Evolutionary conservation across 2,797 vertebrate species (phyloP).

Genomic region (Picus viridis): DNA sequence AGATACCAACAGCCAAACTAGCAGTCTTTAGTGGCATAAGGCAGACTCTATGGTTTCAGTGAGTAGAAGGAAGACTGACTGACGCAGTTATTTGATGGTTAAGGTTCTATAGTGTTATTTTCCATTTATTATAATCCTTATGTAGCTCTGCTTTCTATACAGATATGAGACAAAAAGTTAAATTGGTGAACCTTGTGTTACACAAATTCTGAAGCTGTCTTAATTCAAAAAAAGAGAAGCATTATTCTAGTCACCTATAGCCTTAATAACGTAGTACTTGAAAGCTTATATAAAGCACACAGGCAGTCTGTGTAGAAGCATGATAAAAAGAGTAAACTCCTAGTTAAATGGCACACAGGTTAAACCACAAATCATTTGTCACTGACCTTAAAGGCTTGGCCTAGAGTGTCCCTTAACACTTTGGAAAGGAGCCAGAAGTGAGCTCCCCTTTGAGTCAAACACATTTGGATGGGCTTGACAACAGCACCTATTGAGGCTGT

Average conservation of each 20-base stretch:
- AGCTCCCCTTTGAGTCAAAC: not conserved
- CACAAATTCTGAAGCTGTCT: not conserved
- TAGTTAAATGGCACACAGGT: not conserved
- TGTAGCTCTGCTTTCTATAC: not conserved
- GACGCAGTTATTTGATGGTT: not conserved
- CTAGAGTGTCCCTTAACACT: not conserved
- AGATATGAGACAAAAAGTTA: not conserved
- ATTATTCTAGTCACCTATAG: not conserved
- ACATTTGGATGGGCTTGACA: not conserved
- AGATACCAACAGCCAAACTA: not conserved
- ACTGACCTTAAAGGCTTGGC: not conserved
- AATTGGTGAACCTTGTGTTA: not conserved
- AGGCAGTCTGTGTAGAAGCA: not conserved
- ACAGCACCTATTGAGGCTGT: not conserved
- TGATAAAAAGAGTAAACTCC: not conserved
- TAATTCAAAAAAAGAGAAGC: not conserved
- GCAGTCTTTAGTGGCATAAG: not conserved
- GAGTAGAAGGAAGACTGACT: not conserved
- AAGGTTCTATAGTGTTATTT: not conserved
- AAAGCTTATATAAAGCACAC: not conserved
- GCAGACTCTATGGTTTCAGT: not conserved
- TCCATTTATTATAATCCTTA: not conserved
- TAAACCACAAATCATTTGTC: not conserved
- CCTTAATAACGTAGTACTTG: not conserved
- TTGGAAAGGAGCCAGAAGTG: not conserved